Evolutionary conservation across 2,113 vertebrate genomes (phyloP), one percentile per base, ranked within the genome.

Genomic region (Carassius gibelio): DNA sequence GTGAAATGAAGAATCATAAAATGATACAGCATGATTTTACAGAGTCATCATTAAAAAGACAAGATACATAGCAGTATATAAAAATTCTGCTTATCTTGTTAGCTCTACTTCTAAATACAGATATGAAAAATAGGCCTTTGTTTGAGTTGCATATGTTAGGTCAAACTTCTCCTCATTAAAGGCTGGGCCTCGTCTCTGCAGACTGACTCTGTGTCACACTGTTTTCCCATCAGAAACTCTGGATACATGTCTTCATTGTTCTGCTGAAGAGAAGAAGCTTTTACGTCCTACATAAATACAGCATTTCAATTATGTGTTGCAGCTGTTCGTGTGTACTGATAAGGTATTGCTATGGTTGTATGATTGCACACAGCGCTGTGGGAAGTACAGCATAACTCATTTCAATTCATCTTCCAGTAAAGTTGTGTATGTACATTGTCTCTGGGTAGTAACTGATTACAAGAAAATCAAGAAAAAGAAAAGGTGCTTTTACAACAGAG

Each of bases 91-190:
- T 48, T 10, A 48, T 48, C 45, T 3, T 48, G 45, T 48, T 48
- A 48, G 45, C 45, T 48, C 45, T 78, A n/a, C 3, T 0, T 59
- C 23, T 57, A 30, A 21, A 21, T 21, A 77, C 30, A 38, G 9
- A 36, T 2, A 8, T 19, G 75, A 34, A 8, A 10, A 30, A 0
- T 0, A 45, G 8, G 9, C 45, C 10, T 30, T 59, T 57, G 55
- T 59, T n/a, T 59, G 2, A n/a, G 57, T 17, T 8, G 52, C 13
- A 52, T 15, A 52, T 75, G 21, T 62, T 62, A 79, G 76, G 21
- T 79, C 34, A 61, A 57, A 77, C 50, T 79, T 34, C 11, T 62
- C 34, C 9, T 79, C 77, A 79, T 80, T 45, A 80, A 80, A 64
- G 77, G 77, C 36, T 45, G 36, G 36, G 6, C 11, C 36, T 80